Conservation (phyloP, 2,113 vertebrate genomes). For the Ia io region DNA sequence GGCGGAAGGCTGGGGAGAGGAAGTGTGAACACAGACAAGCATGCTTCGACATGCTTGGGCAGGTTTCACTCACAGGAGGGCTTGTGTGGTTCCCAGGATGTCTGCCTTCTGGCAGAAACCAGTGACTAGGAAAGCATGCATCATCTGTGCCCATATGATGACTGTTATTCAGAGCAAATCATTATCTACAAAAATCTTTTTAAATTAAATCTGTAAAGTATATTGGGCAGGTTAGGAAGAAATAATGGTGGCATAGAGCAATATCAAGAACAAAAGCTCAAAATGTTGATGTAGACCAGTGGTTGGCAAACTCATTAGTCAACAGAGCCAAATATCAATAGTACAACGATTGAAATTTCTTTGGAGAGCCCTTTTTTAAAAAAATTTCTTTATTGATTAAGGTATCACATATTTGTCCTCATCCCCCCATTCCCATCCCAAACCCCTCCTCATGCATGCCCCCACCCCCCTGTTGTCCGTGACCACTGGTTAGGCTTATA, state of each 20-base stretch:
- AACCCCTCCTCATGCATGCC: too few species aligned
- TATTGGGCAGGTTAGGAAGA: neutral
- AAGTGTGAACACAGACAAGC: neutral
- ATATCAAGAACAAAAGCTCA: neutral
- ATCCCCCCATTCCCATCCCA: too few species aligned
- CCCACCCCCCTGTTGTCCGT: too few species aligned
- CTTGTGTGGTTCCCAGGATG: neutral
- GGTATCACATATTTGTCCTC: too few species aligned
- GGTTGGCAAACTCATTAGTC: too few species aligned
- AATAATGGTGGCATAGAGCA: neutral
- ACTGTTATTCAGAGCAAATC: neutral
- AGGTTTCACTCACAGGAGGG: neutral
- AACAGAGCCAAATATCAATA: too few species aligned
- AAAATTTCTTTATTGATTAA: too few species aligned
- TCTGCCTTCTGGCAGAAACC: neutral
- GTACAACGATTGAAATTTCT: too few species aligned
- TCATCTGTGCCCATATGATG: neutral
- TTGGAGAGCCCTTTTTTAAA: too few species aligned
- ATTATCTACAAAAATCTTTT: neutral
- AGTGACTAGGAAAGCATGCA: neutral
- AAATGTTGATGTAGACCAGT: neutral
- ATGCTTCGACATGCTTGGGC: neutral
- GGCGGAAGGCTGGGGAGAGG: neutral
- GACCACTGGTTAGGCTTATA: too few species aligned
- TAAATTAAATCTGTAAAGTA: neutral